Conservation (phyloP, 2,113 vertebrate species). For the Irena cyanogastra region DNA sequence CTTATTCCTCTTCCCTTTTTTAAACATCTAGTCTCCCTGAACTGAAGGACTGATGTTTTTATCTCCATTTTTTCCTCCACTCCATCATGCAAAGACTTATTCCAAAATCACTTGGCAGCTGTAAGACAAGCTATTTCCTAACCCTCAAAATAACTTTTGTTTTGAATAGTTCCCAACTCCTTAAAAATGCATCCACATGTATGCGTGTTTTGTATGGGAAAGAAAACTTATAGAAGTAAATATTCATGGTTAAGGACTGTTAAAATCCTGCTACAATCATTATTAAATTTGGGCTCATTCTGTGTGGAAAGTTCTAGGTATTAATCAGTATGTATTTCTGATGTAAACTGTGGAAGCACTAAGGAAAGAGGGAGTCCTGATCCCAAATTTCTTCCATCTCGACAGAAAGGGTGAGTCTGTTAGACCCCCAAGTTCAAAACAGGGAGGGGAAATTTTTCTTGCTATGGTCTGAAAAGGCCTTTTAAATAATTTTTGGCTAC, state of each 20-base stretch:
- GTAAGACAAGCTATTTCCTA: constrained; percentile 77
- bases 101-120: constrained; percentile 73
- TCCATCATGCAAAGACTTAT: constrained; percentile 67
- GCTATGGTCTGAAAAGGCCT: neutral
- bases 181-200: constrained; percentile 67
- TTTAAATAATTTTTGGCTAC: constrained; percentile 3
- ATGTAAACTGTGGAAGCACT: neutral
- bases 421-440: neutral
- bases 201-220: constrained; percentile 59
- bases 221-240: constrained; percentile 20
- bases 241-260: neutral
- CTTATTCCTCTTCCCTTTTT: neutral
- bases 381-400: neutral
- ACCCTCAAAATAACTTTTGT: constrained; percentile 75
- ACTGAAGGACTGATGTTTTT: constrained; percentile 43
- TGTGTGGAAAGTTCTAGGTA: neutral
- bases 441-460: neutral
- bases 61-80: constrained; percentile 47
- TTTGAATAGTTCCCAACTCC: constrained; percentile 73
- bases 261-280: neutral
- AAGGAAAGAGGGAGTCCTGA: neutral
- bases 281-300: neutral
- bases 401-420: neutral
- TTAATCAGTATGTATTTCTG: neutral
- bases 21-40: constrained; percentile 45